Evolutionary conservation across 2,797 vertebrate species (phyloP).

Genomic region (Pangasius krempfi): DNA sequence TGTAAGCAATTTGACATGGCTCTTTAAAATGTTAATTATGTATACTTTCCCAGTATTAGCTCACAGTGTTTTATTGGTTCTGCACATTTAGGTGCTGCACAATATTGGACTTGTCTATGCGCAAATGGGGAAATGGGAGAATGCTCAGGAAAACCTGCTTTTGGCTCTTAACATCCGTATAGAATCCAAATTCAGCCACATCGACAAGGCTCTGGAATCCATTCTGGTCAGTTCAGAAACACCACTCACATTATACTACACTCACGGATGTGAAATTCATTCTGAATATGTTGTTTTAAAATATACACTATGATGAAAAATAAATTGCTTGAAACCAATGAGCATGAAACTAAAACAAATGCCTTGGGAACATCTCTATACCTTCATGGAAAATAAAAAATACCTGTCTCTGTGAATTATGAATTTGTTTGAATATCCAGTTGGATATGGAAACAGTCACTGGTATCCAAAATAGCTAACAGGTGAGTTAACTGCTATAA

Average conservation of each 20-base stretch:
- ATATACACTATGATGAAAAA: neutral
- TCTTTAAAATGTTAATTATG: neutral
- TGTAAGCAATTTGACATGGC: neutral
- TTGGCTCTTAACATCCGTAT: constrained; percentile 81
- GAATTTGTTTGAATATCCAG: neutral
- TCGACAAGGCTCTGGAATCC: constrained; percentile 87
- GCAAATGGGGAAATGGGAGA: constrained; percentile 83
- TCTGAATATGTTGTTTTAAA: neutral
- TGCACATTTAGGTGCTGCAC: constrained; percentile 81
- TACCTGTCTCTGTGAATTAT: neutral
- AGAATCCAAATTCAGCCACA: constrained; percentile 74
- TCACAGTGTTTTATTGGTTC: constrained; percentile 13
- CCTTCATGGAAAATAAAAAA: neutral
- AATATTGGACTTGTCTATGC: constrained; percentile 84
- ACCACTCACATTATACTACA: constrained; percentile 3
- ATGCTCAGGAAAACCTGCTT: constrained; percentile 83
- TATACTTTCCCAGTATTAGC: neutral
- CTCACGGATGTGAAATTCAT: neutral
- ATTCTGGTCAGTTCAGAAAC: constrained; percentile 79
- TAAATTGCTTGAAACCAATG: neutral
- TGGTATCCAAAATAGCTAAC: neutral
- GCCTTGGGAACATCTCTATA: neutral
- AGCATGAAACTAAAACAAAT: too few species aligned
- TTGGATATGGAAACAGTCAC: neutral
- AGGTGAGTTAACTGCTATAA: neutral